Conservation (phyloP, 2,113 vertebrate genomes). For the Passer montanus region DNA sequence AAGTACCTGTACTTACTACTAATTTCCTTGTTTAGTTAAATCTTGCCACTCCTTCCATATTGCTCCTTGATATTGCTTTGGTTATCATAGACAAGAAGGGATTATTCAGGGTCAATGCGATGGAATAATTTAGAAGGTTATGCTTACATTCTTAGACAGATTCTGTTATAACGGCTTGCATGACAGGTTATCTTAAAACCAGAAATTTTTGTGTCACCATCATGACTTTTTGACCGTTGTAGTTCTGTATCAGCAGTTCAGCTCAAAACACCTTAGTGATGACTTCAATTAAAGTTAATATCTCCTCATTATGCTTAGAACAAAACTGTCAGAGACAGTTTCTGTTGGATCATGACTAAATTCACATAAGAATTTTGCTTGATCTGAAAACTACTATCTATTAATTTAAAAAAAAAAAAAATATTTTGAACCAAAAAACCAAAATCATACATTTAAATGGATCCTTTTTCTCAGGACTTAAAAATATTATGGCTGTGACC, state of each 20-base stretch:
- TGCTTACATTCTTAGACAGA: background rate
- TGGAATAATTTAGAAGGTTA: background rate
- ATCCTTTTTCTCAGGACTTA: background rate
- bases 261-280: background rate
- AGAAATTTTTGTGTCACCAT: background rate
- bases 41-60: background rate
- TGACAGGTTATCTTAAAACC: conserved; percentile 8
- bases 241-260: background rate
- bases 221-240: background rate
- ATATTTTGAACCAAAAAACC: background rate
- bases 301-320: conserved; percentile 20
- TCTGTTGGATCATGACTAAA: background rate
- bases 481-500: background rate
- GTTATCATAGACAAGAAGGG: background rate
- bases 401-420: too few species aligned
- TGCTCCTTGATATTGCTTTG: background rate
- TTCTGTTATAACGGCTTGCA: background rate
- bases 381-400: background rate
- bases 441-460: background rate
- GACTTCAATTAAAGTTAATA: conserved; percentile 40
- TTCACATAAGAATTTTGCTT: background rate
- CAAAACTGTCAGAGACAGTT: background rate
- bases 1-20: background rate
- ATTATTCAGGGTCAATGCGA: background rate
- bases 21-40: background rate